phyloP scores from a whole-genome alignment of 2,797 vertebrate species.

The Cynodonichthys magdalenae region DNA sequence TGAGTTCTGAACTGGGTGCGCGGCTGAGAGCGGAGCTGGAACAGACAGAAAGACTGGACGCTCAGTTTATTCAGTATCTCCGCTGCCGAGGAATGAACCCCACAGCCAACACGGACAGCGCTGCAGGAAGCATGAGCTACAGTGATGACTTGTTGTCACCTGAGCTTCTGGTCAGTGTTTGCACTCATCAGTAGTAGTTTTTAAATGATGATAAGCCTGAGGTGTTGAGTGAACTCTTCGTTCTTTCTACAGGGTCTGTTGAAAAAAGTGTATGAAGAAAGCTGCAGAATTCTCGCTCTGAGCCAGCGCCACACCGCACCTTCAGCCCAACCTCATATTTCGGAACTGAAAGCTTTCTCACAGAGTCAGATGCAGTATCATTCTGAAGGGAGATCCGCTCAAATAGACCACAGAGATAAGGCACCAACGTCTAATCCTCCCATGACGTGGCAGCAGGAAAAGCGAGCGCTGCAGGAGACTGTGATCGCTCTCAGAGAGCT shows the following conservation, averaged over 20 bases:
- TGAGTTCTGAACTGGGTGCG: constrained; percentile 80
- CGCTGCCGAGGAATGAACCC: constrained; percentile 77
- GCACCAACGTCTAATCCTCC: constrained; percentile 43
- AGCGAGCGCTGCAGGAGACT: constrained; percentile 84
- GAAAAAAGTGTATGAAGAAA: constrained; percentile 91
- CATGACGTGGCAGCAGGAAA: constrained; percentile 84
- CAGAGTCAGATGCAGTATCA: constrained; percentile 47
- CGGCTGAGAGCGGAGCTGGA: constrained; percentile 78
- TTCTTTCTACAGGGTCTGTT: constrained; percentile 80
- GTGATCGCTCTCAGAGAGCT: constrained; percentile 86
- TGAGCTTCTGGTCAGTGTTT: constrained; percentile 85
- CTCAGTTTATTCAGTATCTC: constrained; percentile 79
- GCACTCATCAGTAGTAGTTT: neutral
- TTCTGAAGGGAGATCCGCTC: constrained; percentile 24
- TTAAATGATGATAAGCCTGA: neutral
- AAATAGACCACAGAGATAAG: constrained; percentile 56
- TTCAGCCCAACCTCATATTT: constrained; percentile 33
- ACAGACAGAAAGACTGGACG: constrained; percentile 73
- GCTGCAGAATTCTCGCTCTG: constrained; percentile 87
- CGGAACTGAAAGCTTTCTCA: constrained; percentile 46
- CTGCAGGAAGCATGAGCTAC: constrained; percentile 77
- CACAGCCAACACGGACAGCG: constrained; percentile 72
- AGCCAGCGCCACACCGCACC: constrained; percentile 77
- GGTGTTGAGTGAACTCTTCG: neutral
- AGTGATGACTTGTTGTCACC: constrained; percentile 83